A percentile compares a stretch with the other conserved stretches of the same genome.
Evolutionary conservation across 2,113 vertebrate species (phyloP).

Genomic region (Protobothrops mucrosquamatus): DNA sequence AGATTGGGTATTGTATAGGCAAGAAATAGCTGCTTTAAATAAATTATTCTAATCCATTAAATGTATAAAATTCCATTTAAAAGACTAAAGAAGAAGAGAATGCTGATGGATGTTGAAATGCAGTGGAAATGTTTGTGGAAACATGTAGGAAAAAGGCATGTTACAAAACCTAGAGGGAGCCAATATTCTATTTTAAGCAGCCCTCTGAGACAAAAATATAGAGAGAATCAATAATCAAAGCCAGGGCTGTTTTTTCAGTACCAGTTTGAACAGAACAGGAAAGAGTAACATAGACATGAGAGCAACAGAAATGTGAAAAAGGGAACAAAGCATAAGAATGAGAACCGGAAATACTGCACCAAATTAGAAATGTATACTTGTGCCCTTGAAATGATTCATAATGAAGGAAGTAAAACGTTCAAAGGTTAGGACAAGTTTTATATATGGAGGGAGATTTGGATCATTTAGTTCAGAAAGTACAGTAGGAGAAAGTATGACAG

Average conservation of each 20-base stretch:
- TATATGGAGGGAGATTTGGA: conserved; percentile 27
- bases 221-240: not conserved
- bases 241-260: not conserved
- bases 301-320: not conserved
- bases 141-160: not conserved
- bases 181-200: not conserved
- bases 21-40: not conserved
- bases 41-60: not conserved
- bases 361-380: not conserved
- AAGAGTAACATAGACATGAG: not conserved
- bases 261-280: not conserved
- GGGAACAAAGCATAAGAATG: not conserved
- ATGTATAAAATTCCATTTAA: not conserved
- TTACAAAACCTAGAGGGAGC: not conserved
- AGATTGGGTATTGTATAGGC: not conserved
- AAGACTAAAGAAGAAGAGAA: not conserved
- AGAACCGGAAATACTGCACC: not conserved
- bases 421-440: conserved; percentile 26
- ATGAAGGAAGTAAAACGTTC: not conserved
- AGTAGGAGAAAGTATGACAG: conserved; percentile 1
- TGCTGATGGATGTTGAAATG: not conserved
- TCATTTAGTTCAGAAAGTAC: conserved; percentile 15
- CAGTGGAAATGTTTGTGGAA: not conserved
- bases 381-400: conserved; percentile 13
- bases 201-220: not conserved